Evolutionary conservation across 2,888 invertebrate species (phyloP).

Genomic region (Ischnura elegans): DNA sequence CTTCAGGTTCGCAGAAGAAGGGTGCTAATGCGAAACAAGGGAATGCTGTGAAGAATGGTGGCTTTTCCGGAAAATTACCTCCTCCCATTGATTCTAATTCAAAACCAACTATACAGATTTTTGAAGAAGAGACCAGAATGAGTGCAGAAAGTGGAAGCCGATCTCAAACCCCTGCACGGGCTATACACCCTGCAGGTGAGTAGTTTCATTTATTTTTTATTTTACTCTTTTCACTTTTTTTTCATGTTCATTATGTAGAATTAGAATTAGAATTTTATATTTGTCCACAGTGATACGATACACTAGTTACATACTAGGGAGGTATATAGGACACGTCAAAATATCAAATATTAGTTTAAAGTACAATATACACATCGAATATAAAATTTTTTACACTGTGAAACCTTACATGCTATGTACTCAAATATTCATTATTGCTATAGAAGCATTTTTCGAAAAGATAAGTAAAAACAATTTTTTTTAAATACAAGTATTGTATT

Average conservation of each 20-base stretch:
- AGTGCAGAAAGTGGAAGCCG: constrained; percentile 75
- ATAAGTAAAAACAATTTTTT: too few relatives aligned
- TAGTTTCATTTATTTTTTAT: neutral
- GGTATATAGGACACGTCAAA: too few relatives aligned
- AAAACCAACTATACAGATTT: constrained; percentile 76
- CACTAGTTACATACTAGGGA: too few relatives aligned
- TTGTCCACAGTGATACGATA: neutral
- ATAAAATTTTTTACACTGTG: too few relatives aligned
- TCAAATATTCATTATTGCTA: too few relatives aligned
- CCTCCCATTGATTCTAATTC: constrained; percentile 23
- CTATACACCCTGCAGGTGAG: constrained; percentile 51
- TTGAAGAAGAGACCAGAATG: constrained; percentile 81
- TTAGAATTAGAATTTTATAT: too few relatives aligned
- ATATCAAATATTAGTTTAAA: too few relatives aligned
- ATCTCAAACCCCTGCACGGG: constrained; percentile 75
- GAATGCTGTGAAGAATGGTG: constrained; percentile 43
- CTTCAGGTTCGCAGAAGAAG: neutral
- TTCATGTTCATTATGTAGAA: neutral
- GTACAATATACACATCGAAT: too few relatives aligned
- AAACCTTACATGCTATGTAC: too few relatives aligned
- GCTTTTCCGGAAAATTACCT: constrained; percentile 50
- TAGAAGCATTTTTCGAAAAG: too few relatives aligned
- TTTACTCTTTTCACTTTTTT: neutral
- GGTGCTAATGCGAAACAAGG: neutral
- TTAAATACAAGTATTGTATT: too few relatives aligned